Evolutionary conservation across 92 coral and sea anemone genomes (phyloP).

Genomic region (Actinostola sp.): DNA sequence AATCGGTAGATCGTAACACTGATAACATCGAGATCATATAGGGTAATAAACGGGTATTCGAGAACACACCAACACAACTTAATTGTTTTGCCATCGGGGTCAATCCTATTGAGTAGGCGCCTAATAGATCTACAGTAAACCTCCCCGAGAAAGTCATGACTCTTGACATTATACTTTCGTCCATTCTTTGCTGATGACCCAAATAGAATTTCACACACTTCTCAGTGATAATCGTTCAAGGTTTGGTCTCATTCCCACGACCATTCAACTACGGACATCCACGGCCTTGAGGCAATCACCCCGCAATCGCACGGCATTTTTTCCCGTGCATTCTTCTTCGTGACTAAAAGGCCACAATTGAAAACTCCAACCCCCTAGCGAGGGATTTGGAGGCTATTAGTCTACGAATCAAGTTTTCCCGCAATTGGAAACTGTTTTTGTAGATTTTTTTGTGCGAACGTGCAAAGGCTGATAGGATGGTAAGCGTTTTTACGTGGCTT

Average conservation of each 20-base stretch:
- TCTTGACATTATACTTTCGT: slow-evolving; percentile 24
- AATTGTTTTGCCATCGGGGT: slow-evolving; percentile 41
- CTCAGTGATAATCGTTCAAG: slow-evolving; percentile 10
- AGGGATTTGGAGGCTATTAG: slow-evolving; percentile 57
- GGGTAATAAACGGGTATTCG: slow-evolving; percentile 44
- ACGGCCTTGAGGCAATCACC: slow-evolving; percentile 40
- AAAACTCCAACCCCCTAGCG: slow-evolving; percentile 51
- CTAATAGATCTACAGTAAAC: slow-evolving; percentile 30
- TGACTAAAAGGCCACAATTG: slow-evolving; percentile 10
- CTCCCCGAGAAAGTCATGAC: slow-evolving; percentile 22
- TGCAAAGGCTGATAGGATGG: neutral
- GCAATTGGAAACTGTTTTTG: slow-evolving; percentile 21
- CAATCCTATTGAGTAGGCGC: slow-evolving; percentile 36
- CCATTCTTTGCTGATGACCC: slow-evolving; percentile 25
- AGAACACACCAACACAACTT: slow-evolving; percentile 32
- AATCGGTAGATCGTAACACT: slow-evolving; percentile 41
- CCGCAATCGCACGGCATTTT: too few species aligned
- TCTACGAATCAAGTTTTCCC: slow-evolving; percentile 11
- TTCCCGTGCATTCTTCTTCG: slow-evolving; percentile 6
- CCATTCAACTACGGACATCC: neutral
- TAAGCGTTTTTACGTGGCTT: neutral
- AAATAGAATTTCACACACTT: slow-evolving; percentile 33
- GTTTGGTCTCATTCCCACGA: slow-evolving; percentile 42
- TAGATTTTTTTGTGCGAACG: slow-evolving; percentile 1
- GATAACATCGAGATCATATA: slow-evolving; percentile 28